phyloP scores from a whole-genome alignment of 2,113 vertebrate species.

The Trogon surrucura region DNA sequence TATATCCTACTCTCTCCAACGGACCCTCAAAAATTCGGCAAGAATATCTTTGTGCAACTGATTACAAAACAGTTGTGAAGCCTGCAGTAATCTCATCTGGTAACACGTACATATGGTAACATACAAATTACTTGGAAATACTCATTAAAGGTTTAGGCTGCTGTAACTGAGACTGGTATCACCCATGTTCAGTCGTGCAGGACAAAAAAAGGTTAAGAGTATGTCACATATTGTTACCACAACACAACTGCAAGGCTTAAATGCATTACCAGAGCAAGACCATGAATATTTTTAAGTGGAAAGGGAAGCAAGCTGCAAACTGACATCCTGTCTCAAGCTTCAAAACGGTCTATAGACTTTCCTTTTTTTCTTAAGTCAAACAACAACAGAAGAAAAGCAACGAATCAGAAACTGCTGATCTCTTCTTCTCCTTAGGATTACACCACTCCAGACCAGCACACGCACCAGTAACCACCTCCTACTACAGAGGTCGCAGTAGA shows the following conservation, averaged over 20 bases:
- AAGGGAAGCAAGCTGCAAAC: constrained; percentile 33
- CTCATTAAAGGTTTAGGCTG: neutral
- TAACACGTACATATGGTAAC: neutral
- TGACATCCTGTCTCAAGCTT: constrained; percentile 38
- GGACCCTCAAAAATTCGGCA: neutral
- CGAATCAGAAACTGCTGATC: neutral
- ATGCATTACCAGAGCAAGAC: constrained; percentile 20
- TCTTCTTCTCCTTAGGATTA: neutral
- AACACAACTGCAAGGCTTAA: neutral
- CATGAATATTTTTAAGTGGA: constrained; percentile 12
- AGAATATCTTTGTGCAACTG: neutral
- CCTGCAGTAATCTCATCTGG: neutral
- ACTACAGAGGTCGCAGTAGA: neutral
- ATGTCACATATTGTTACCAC: constrained; percentile 4
- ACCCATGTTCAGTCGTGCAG: neutral
- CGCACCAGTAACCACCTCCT: neutral
- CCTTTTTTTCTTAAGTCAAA: neutral
- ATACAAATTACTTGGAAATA: neutral
- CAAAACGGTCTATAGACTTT: neutral
- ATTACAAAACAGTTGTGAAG: neutral
- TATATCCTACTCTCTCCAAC: neutral
- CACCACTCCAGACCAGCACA: neutral
- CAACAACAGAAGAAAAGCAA: neutral
- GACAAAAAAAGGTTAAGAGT: neutral
- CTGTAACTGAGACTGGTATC: neutral